These are phyloP conservation scores for Pandemis cinnamomeana DNA, from an alignment of 2,888 invertebrate species.

Conservation along the genomic window DNA sequence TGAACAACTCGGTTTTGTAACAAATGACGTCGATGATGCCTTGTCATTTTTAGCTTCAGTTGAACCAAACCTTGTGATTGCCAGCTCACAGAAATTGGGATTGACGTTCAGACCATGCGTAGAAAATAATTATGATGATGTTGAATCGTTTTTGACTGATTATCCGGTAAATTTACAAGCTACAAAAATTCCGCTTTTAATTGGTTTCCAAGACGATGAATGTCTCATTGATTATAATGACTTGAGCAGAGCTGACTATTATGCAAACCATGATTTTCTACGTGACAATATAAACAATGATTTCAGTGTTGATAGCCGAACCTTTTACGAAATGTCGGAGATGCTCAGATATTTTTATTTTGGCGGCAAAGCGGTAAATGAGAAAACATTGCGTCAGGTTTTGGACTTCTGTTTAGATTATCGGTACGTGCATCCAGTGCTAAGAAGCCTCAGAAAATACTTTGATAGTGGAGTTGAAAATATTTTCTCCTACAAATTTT, in stretches of 20 bases:
- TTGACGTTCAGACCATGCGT: slow-evolving; percentile 28
- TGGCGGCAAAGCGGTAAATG: slow-evolving; percentile 47
- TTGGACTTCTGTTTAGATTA: slow-evolving; percentile 54
- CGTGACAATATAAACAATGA: slow-evolving; percentile 28
- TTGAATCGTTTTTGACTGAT: slow-evolving; percentile 45
- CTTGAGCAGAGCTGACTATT: not conserved
- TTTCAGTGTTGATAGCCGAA: slow-evolving; percentile 45
- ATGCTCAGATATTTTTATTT: slow-evolving; percentile 51
- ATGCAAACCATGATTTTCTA: slow-evolving; percentile 27
- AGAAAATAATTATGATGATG: slow-evolving; percentile 41
- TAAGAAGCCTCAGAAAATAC: slow-evolving; percentile 50
- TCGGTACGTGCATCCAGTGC: slow-evolving; percentile 50
- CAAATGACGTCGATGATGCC: slow-evolving; percentile 22
- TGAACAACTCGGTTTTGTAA: slow-evolving; percentile 7
- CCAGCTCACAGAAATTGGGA: slow-evolving; percentile 8
- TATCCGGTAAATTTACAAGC: slow-evolving; percentile 21
- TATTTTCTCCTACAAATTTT: slow-evolving; percentile 55
- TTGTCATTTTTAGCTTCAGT: slow-evolving; percentile 20
- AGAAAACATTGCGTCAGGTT: slow-evolving; percentile 39
- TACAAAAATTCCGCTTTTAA: slow-evolving; percentile 29
- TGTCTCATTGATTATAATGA: not conserved
- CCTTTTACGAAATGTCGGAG: slow-evolving; percentile 45
- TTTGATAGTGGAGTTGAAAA: slow-evolving; percentile 46
- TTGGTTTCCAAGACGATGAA: slow-evolving; percentile 39
- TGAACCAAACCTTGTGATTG: slow-evolving; percentile 22